Evolutionary conservation across 2,888 invertebrate species (phyloP), one percentile per base, ranked within the genome.

Genomic region (Steinernema scapterisci): DNA sequence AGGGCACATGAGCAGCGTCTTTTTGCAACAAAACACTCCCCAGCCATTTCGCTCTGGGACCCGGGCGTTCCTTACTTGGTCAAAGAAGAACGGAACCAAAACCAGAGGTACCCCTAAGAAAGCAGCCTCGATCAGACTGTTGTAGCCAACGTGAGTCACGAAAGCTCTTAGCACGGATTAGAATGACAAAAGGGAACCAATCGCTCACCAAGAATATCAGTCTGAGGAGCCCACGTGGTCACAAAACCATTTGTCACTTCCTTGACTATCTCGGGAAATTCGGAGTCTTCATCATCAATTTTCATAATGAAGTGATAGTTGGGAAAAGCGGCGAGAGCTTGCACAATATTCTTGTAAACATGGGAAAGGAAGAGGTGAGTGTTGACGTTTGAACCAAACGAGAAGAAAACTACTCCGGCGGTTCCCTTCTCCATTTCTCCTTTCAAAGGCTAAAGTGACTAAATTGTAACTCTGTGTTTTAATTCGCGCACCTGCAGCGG

Each of bases 141-240:
- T 84, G 71, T 83, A 76, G 38, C 84, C 84, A 11, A 82, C 83
- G 71, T 84, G 83, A 78, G 82, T 84, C 16, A 84, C 78, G 72
- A 84, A 84, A 13, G 83, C 75, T n/a, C 78, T 77, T 9, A 84
- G 74, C n/a, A 38, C 9, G 3, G n/a, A n/a, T 38, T 38, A 9
- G 5, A 45, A 6, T 38, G 9, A 9, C 38, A 38, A 9, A 3
- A 9, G 9, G n/a, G 21, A 6, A 31, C 48, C 16, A n/a, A 23
- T 5, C 44, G 77, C 19, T 70, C 38, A 75, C 78, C 80, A 1
- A 83, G 73, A 25, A 83, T 63, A 73, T 82, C 81, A 19, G 78
- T 77, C 75, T 84, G 84, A 7, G 84, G 84, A 7, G 83, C 72
- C 84, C 84, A 84, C 6, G 73, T 71, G 3, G 80, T 77, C 9